Conservation (phyloP, 2,113 vertebrate genomes). For the Calyptommatus sinebrachiatus region DNA sequence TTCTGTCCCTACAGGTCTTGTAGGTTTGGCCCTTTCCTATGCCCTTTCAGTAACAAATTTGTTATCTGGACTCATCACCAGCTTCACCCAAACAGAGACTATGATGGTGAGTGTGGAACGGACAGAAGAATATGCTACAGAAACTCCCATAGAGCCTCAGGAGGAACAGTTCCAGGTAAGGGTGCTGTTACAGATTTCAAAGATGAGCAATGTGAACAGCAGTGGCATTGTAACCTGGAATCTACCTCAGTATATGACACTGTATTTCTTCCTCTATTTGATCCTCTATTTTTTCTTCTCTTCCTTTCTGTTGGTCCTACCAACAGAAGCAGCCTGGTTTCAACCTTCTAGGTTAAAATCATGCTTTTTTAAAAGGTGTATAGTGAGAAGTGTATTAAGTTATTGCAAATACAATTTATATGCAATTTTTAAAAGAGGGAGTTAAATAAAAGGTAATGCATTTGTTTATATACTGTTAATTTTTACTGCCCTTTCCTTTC, state of each 20-base stretch:
- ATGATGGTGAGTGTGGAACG: constrained; percentile 95
- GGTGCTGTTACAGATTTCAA: neutral
- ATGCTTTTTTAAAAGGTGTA: no score
- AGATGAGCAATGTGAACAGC: neutral
- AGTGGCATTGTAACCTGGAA: neutral
- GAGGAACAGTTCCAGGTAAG: constrained; percentile 72
- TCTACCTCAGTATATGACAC: neutral
- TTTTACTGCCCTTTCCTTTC: neutral
- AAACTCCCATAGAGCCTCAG: constrained; percentile 80
- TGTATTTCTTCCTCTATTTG: no score
- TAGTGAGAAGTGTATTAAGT: no score
- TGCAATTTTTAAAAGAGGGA: no score
- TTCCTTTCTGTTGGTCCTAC: no score
- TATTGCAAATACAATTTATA: no score
- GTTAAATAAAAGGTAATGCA: neutral
- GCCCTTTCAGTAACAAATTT: constrained; percentile 88
- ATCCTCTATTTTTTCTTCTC: no score
- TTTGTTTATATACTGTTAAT: neutral
- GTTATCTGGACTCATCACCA: constrained; percentile 88
- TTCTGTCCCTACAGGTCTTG: constrained; percentile 77
- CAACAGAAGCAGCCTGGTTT: no score
- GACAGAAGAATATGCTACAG: constrained; percentile 87
- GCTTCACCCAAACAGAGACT: constrained; percentile 89
- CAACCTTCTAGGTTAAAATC: no score
- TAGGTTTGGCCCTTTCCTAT: constrained; percentile 90